Conservation (phyloP, 2,797 vertebrate genomes). For the Lemur catta region DNA sequence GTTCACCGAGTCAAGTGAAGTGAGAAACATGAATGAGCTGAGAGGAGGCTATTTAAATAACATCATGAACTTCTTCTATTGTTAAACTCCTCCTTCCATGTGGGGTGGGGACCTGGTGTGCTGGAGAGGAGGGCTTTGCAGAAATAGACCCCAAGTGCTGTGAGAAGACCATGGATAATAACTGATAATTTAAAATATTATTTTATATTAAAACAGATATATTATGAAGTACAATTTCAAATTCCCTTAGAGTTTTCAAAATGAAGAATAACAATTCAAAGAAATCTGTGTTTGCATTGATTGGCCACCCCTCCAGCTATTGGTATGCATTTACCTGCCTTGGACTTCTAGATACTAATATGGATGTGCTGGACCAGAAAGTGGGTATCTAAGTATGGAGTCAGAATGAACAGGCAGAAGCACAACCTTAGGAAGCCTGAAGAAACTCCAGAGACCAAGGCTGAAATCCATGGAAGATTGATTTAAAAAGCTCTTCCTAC, state of each 20-base stretch:
- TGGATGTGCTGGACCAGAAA: neutral
- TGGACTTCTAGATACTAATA: neutral
- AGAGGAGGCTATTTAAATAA: neutral
- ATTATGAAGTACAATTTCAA: neutral
- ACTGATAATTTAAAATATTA: neutral
- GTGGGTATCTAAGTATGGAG: neutral
- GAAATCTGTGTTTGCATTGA: neutral
- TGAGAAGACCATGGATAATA: neutral
- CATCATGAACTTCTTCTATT: neutral
- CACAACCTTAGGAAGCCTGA: neutral
- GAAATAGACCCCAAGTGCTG: neutral
- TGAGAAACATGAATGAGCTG: neutral
- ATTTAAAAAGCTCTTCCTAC: neutral
- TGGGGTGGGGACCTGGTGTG: neutral
- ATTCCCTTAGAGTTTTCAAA: neutral
- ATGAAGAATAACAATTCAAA: slow-evolving; percentile 3
- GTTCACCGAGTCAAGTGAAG: slow-evolving; percentile 23
- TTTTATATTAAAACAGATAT: slow-evolving; percentile 16
- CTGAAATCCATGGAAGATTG: neutral
- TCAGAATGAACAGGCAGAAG: neutral
- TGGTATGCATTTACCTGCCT: neutral
- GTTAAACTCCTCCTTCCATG: neutral
- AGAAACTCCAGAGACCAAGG: neutral
- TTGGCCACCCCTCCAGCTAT: neutral
- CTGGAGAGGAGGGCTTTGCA: neutral